Evolutionary conservation across 2,797 vertebrate genomes (phyloP), one percentile per base, ranked within the genome.

Genomic region (Chlorospingus semifuscus): DNA sequence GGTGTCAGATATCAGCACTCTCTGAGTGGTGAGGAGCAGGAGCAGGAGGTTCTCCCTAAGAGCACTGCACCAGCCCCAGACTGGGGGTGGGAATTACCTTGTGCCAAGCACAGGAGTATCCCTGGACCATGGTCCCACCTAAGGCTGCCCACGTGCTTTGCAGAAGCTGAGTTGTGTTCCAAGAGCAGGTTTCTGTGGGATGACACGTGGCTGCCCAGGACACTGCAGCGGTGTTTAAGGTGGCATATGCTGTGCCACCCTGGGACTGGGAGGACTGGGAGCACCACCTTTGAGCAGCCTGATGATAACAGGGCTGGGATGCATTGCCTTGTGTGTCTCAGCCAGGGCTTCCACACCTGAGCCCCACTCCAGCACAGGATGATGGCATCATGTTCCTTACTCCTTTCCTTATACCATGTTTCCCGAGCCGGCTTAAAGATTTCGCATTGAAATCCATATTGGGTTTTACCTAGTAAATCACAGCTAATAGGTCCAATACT

Each of bases 301-400:
- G n/a, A 26, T 36, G 11, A 14, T 12, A 77, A 34, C 16, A 60
- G 42, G 20, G 18, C 15, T 80, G 44, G 68, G n/a, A 44, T 1
- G 14, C 34, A 22, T 8, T 50, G 22, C 18, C 32, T 3, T 1
- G 32, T 30, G 23, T 63, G 44, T 26, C 61, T 49, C 4, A 0
- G 1, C 41, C 9, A 22, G 36, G 56, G 44, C 19, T 87, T 50
- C 23, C 9, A 5, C 63, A 34, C 9, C 59, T 37, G 34, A 65
- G 29, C 37, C 37, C 6, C 0, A 0, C 26, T 70, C 44, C 6
- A 4, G 14, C 50, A 32, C 7, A 16, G 12, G 39, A 27, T 0
- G 3, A 30, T 18, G 52, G 27, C 0, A 0, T 8, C 20, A 3
- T 44, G 32, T 32, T 36, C 29, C 47, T 72, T 2, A 0, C 16